Evolutionary conservation across 2,797 vertebrate genomes (phyloP), one percentile per base, ranked within the genome.

Genomic region (Calcarius lapponicus): DNA sequence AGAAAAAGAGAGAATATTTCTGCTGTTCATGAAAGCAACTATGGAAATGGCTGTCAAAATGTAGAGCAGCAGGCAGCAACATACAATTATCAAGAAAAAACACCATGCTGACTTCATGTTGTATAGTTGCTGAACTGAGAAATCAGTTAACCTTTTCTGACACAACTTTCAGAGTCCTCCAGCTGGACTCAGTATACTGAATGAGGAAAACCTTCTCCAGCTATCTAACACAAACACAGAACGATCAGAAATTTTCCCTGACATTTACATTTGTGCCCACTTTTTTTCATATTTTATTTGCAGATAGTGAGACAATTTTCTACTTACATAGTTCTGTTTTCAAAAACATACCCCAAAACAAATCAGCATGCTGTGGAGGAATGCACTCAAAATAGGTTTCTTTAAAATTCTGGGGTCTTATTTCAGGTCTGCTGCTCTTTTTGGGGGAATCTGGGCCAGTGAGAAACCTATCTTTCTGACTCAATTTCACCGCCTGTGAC

Each of bases 61-160:
- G 97, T 82, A 97, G 97, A 98, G 97, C 97, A 98, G 97, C 97
- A 98, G 97, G 98, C 93, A 98, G 98, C 97, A 98, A 97, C 96
- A 97, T 97, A 98, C 97, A 98, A 98, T 98, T 98, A 98, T 98
- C 98, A 98, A 97, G 97, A 97, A 97, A 98, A 97, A 97, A 90
- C 86, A 96, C 84, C 98, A 98, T 70, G 98, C 98, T 98, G 98
- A 97, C 96, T 97, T 97, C 92, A 80, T 92, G 97, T 96, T 74
- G 62, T 94, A 97, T 61, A 97, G 98, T 96, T 97, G 96, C 93
- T 94, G 97, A 97, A 97, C 96, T 97, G 97, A 97, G 96, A 98
- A 98, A 98, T 95, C 96, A 94, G 97, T 96, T 97, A 97, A 98
- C 97, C 97, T 97, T 96, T 97, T 97, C 98, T 97, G 93, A 96